Evolutionary conservation across 2,888 invertebrate species (phyloP).

Genomic region (Cheilosia variabilis): DNA sequence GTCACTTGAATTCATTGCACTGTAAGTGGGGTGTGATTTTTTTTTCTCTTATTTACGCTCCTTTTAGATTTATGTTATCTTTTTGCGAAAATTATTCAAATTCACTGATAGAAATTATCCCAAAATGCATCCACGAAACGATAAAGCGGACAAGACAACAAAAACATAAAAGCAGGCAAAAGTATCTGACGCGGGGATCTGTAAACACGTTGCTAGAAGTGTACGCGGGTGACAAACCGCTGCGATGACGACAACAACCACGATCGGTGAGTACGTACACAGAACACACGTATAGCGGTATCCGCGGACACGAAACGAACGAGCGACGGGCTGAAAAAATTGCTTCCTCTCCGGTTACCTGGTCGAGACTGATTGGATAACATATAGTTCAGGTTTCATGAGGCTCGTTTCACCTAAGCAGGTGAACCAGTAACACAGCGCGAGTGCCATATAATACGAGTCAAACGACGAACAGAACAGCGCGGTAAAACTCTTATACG

Average conservation of each 20-base stretch:
- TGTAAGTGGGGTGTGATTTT: background rate
- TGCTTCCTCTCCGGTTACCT: constrained; percentile 83
- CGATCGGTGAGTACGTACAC: constrained; percentile 39
- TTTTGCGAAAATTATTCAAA: constrained; percentile 48
- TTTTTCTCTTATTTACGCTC: constrained; percentile 7
- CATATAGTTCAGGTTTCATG: constrained; percentile 82
- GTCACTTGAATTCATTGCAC: constrained; percentile 43
- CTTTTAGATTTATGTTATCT: constrained; percentile 35
- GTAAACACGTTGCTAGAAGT: constrained; percentile 44
- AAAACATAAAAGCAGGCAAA: constrained; percentile 24
- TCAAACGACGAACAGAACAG: constrained; percentile 36
- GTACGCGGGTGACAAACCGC: constrained; percentile 27
- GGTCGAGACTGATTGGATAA: constrained; percentile 84
- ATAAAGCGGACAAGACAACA: constrained; percentile 7
- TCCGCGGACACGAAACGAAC: constrained; percentile 58
- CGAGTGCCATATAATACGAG: constrained; percentile 58
- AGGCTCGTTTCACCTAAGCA: constrained; percentile 78
- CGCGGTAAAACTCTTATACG: constrained; percentile 68
- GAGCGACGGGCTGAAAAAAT: constrained; percentile 62
- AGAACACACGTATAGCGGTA: constrained; percentile 56
- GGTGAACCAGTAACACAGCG: constrained; percentile 74
- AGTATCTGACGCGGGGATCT: constrained; percentile 68
- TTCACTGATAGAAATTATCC: constrained; percentile 24
- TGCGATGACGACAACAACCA: constrained; percentile 40
- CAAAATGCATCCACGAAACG: constrained; percentile 31